Conservation (phyloP, 2,113 vertebrate genomes). For the Microcebus tavaratra region DNA sequence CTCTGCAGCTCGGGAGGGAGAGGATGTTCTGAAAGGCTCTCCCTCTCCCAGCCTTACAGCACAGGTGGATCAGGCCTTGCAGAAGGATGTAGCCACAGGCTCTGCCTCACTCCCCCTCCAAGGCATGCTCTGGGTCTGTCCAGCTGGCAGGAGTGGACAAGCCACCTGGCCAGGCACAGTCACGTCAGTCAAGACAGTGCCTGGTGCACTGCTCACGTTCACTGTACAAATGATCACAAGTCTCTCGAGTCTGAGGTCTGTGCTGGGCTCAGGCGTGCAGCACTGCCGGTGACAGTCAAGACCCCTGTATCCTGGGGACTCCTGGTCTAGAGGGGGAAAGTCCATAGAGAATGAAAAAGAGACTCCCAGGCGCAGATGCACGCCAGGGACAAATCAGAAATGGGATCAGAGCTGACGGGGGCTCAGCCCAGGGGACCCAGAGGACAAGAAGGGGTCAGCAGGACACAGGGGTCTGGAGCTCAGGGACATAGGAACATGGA, state of each 20-base stretch:
- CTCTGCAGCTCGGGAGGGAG: background rate
- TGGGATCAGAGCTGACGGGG: too few relatives aligned
- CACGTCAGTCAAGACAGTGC: background rate
- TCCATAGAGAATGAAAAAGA: background rate
- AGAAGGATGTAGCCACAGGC: background rate
- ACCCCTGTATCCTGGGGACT: background rate
- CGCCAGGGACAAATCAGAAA: fast-evolving
- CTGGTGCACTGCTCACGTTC: background rate
- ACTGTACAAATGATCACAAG: fast-evolving
- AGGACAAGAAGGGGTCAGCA: background rate
- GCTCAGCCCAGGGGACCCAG: background rate
- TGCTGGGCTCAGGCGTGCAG: background rate
- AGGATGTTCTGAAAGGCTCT: background rate
- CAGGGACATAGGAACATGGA: too few relatives aligned
- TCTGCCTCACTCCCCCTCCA: background rate
- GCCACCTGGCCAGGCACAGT: background rate
- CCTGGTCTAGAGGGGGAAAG: fast-evolving
- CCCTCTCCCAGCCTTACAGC: background rate
- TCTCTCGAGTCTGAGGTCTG: background rate
- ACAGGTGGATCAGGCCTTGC: background rate
- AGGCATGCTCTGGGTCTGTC: background rate
- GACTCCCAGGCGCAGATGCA: fast-evolving
- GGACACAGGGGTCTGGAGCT: background rate
- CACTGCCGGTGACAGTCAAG: background rate
- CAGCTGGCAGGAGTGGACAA: background rate